Percentiles rank a stretch among this genome's conserved stretches.
phyloP scores from a whole-genome alignment of 1,140 invertebrate genomes.

The Nebria ingens region DNA sequence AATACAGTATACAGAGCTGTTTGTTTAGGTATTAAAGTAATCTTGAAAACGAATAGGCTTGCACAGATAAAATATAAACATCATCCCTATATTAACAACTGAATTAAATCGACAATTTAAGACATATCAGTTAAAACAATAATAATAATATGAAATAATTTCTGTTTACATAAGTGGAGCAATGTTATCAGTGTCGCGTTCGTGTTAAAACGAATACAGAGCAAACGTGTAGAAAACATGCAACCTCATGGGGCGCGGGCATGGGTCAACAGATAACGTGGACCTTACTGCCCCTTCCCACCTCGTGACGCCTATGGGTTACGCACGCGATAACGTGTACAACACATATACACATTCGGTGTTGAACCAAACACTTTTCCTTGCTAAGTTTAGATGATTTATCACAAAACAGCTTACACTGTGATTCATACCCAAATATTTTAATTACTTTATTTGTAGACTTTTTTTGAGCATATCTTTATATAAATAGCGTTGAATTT shows the following conservation, averaged over 20 bases:
- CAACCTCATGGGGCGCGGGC: neutral
- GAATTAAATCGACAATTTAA: too few species aligned
- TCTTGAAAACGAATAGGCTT: too few species aligned
- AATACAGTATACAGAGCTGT: too few species aligned
- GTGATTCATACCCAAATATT: neutral
- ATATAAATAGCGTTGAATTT: neutral
- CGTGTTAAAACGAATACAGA: neutral
- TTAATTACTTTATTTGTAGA: slow-evolving; percentile 3
- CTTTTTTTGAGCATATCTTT: neutral
- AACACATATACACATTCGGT: neutral
- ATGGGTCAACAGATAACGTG: neutral
- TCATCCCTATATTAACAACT: too few species aligned
- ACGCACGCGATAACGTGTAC: neutral
- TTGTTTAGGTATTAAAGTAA: too few species aligned
- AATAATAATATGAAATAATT: slow-evolving; percentile 7
- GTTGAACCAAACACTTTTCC: neutral
- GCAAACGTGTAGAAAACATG: neutral
- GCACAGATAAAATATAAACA: too few species aligned
- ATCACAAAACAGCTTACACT: neutral
- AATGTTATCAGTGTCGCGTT: neutral
- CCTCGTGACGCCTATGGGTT: neutral
- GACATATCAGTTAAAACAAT: too few species aligned
- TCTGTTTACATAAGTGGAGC: neutral
- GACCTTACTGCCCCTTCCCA: neutral
- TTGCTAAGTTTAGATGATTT: neutral